A percentile compares a stretch with the other conserved stretches of the same genome.
These are phyloP conservation scores for Dromiciops gliroides DNA, from an alignment of 2,113 vertebrate genomes.

Conservation along the genomic window DNA sequence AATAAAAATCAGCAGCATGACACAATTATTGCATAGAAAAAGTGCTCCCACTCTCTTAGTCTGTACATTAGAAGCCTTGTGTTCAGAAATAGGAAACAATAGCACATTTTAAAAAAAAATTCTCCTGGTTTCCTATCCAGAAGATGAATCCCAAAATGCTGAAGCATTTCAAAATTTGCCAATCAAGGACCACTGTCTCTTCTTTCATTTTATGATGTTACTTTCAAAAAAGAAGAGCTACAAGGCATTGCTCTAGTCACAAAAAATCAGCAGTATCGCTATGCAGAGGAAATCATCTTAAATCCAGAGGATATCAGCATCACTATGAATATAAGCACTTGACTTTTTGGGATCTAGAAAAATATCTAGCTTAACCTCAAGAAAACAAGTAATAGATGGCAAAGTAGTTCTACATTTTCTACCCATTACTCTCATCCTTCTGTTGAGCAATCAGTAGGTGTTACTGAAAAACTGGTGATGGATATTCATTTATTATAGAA, in stretches of 20 bases:
- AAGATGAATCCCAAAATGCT: neutral
- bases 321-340: conserved; percentile 25
- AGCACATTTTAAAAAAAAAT: neutral
- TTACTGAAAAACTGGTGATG: neutral
- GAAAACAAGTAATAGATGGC: neutral
- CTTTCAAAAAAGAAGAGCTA: conserved; percentile 9
- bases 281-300: neutral
- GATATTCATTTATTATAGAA: neutral
- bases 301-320: neutral
- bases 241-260: neutral
- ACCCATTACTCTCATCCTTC: neutral
- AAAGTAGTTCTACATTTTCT: neutral
- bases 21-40: neutral
- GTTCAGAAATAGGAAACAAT: neutral
- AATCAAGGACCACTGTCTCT: neutral
- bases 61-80: neutral
- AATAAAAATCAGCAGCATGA: neutral
- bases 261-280: conserved; percentile 23
- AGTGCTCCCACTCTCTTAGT: neutral
- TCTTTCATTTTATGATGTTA: conserved; percentile 24
- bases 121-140: neutral
- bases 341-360: neutral
- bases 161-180: neutral
- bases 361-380: conserved; percentile 2
- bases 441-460: neutral